A percentile compares a stretch with the other conserved stretches of the same genome.
phyloP scores from a whole-genome alignment of 2,113 vertebrate species.

The Carollia perspicillata region DNA sequence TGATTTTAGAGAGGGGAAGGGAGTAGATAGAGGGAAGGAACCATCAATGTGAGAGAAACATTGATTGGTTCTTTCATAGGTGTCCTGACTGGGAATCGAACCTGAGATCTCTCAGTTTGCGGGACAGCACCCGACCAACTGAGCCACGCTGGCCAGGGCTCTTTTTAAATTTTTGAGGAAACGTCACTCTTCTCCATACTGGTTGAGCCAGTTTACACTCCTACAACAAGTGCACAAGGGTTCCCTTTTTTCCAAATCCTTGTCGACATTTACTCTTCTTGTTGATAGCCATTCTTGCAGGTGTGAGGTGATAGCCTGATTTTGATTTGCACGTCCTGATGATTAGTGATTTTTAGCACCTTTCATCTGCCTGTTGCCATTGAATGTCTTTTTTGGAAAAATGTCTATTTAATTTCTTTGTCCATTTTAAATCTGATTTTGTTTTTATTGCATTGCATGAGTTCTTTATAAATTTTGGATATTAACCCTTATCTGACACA shows the following conservation, averaged over 20 bases:
- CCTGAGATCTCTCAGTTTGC: no score
- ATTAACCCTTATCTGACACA: neutral
- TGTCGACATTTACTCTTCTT: neutral
- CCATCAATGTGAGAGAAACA: no score
- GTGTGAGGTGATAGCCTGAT: neutral
- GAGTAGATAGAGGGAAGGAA: no score
- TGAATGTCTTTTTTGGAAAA: neutral
- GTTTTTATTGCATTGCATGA: neutral
- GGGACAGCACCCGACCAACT: no score
- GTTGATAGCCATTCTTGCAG: neutral
- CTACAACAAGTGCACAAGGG: neutral
- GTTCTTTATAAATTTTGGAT: neutral
- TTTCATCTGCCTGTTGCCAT: neutral
- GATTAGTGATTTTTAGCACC: neutral
- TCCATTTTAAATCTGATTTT: neutral
- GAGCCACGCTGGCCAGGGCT: no score
- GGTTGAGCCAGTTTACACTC: neutral
- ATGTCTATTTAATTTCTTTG: neutral
- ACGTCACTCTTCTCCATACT: no score
- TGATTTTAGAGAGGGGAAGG: no score
- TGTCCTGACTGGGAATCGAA: no score
- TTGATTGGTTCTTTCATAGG: no score
- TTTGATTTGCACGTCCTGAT: neutral
- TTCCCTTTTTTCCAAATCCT: neutral
- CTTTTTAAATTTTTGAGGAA: no score